Percentiles rank a stretch among this genome's conserved stretches.
Conservation (phyloP, 2,888 invertebrate genomes). For the Punctoribates punctum region DNA sequence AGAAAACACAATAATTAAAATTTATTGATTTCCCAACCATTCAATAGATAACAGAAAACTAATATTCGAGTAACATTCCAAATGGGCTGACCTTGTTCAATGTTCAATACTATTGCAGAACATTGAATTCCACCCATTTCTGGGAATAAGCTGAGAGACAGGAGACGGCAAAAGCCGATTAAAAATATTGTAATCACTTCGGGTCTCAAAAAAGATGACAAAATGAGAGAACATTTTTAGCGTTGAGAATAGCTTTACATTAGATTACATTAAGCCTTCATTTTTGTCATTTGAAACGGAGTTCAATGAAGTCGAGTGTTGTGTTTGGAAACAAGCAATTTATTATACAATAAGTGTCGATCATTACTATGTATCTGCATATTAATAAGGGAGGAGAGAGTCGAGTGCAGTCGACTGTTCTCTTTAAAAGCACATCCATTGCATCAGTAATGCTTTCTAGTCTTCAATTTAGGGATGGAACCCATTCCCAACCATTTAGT, state of each 20-base stretch:
- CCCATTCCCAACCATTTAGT: neutral
- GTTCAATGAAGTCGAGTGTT: neutral
- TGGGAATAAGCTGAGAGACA: neutral
- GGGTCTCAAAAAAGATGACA: too few species aligned
- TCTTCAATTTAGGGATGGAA: neutral
- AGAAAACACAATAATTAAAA: constrained; percentile 26
- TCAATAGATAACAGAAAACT: neutral
- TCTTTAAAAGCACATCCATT: neutral
- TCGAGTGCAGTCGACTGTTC: neutral
- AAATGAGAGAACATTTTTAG: too few species aligned
- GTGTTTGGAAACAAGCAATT: neutral
- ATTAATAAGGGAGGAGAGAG: constrained; percentile 1
- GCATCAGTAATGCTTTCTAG: neutral
- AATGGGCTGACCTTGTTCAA: neutral
- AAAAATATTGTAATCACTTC: neutral
- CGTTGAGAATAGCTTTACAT: too few species aligned
- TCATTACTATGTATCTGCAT: constrained; percentile 16
- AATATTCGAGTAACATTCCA: too few species aligned
- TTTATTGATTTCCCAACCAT: neutral
- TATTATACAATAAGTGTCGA: constrained; percentile 28
- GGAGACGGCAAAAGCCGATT: neutral
- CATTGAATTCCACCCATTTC: too few species aligned
- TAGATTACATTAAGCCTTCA: too few species aligned
- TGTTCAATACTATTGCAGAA: neutral
- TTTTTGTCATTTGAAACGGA: too few species aligned